Evolutionary conservation across 2,113 vertebrate genomes (phyloP).

Genomic region (Chionis minor): DNA sequence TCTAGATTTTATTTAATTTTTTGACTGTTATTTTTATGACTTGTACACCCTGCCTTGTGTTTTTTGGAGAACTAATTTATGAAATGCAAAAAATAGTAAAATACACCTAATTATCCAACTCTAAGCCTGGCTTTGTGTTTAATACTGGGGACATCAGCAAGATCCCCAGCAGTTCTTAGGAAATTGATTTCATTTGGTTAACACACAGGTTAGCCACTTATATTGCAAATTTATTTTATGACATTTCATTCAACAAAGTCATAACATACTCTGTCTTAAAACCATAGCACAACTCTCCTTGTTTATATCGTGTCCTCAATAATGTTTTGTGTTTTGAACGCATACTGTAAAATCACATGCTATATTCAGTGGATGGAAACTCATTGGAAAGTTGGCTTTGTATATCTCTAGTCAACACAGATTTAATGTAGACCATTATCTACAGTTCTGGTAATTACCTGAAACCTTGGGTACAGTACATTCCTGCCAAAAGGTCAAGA

Average conservation of each 20-base stretch:
- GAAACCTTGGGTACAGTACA: neutral
- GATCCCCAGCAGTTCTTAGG: neutral
- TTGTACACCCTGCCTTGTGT: neutral
- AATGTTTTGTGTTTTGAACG: neutral
- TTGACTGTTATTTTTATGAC: neutral
- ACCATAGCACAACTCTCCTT: neutral
- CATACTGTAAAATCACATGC: neutral
- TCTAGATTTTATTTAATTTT: neutral
- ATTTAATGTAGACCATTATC: neutral
- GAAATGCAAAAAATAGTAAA: neutral
- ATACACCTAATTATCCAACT: neutral
- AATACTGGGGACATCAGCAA: neutral
- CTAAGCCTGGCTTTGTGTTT: neutral
- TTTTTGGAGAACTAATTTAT: neutral
- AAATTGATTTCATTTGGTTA: neutral
- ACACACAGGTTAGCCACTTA: neutral
- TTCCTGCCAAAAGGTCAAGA: neutral
- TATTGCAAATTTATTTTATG: neutral
- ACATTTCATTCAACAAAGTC: neutral
- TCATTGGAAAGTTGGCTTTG: neutral
- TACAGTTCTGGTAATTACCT: neutral
- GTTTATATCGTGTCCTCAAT: neutral
- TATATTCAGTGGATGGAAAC: neutral
- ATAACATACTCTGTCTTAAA: neutral
- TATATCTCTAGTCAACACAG: rapidly evolving